A percentile compares a stretch with the other conserved stretches of the same genome.
Conservation (phyloP, 2,888 invertebrate species). For the Helobdella robusta region DNA sequence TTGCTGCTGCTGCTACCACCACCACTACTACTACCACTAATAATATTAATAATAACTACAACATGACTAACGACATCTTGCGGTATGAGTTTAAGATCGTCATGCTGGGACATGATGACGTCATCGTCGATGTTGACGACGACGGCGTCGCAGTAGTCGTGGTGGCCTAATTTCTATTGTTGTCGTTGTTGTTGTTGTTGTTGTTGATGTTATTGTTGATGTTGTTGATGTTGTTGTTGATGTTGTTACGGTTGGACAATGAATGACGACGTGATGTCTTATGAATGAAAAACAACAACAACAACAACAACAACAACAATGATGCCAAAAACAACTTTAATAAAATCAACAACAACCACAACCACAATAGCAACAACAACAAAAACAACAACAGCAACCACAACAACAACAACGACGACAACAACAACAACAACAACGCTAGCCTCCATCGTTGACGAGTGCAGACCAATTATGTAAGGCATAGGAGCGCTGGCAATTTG, state of each 20-base stretch:
- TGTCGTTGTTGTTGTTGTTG: not conserved
- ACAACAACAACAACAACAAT: constrained; percentile 6
- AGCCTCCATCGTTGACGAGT: constrained; percentile 71
- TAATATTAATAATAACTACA: not conserved
- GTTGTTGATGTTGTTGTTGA: not conserved
- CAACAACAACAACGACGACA: too few relatives aligned
- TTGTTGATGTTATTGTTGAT: too few relatives aligned
- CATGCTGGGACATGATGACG: constrained; percentile 72
- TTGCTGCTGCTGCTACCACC: not conserved
- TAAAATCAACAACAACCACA: not conserved
- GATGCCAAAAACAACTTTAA: not conserved
- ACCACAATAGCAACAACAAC: too few relatives aligned
- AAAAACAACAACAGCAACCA: too few relatives aligned
- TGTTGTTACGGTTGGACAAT: not conserved
- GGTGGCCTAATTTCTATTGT: constrained; percentile 59
- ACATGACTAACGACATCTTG: constrained; percentile 65
- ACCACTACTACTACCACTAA: not conserved
- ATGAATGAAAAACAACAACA: not conserved
- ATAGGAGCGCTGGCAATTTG: constrained; percentile 67
- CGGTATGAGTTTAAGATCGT: constrained; percentile 80
- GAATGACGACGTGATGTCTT: not conserved
- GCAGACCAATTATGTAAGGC: constrained; percentile 94
- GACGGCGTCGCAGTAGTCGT: constrained; percentile 86
- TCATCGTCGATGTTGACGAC: constrained; percentile 85
- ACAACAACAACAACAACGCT: too few relatives aligned